Evolutionary conservation across 2,797 vertebrate species (phyloP).

Genomic region (Coendou prehensilis): DNA sequence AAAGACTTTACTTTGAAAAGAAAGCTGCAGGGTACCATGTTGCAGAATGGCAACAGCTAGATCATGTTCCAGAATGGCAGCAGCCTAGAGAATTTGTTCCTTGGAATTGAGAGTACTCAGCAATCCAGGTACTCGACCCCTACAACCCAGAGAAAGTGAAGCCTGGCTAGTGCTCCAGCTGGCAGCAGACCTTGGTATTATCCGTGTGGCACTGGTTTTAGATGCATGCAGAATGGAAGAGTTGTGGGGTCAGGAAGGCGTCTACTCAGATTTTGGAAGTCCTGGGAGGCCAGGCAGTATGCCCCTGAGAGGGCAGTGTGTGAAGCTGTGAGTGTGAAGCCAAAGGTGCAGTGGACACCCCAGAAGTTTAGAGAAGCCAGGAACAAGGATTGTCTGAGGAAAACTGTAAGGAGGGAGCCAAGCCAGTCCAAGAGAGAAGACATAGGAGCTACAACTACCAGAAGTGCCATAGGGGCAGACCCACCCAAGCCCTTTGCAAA

Average conservation of each 20-base stretch:
- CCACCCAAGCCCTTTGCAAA: not conserved
- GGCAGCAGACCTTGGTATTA: not conserved
- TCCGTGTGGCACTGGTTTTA: not conserved
- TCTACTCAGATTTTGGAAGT: too few relatives aligned
- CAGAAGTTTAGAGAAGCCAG: not conserved
- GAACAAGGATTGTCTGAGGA: not conserved
- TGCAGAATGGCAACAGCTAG: too few relatives aligned
- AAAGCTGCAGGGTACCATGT: not conserved
- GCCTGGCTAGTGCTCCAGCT: not conserved
- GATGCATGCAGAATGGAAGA: not conserved
- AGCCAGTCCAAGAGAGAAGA: not conserved
- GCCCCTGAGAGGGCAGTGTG: not conserved
- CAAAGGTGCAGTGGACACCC: not conserved
- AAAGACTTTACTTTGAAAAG: not conserved
- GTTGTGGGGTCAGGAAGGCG: not conserved
- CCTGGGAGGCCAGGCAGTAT: not conserved
- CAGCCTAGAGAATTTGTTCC: not conserved
- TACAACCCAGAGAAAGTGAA: not conserved
- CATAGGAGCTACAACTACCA: not conserved
- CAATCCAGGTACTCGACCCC: not conserved
- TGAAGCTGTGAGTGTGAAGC: not conserved
- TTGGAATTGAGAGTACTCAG: not conserved
- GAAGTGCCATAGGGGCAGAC: too few relatives aligned
- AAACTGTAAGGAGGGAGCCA: not conserved
- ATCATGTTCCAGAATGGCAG: not conserved